These are phyloP conservation scores for Chelmon rostratus DNA, from an alignment of 2,797 vertebrate species.

Conservation along the genomic window DNA sequence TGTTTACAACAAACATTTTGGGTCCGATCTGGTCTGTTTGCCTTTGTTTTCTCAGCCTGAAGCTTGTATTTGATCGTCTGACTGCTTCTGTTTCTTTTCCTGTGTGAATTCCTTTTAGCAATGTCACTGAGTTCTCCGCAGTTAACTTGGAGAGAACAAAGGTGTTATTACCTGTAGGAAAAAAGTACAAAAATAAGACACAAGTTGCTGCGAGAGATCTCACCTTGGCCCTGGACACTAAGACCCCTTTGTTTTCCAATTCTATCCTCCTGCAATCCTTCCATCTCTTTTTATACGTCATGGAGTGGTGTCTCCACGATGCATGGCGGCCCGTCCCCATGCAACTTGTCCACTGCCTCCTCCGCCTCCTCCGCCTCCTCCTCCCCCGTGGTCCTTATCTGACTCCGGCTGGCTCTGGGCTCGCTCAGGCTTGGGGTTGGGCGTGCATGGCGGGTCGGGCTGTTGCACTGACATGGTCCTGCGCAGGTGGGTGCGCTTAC, in stretches of 20 bases:
- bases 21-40: neutral
- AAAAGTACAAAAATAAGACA: neutral
- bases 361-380: constrained; percentile 81
- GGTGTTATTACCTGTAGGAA: neutral
- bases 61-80: neutral
- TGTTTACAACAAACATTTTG: neutral
- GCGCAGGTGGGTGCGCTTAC: constrained; percentile 95
- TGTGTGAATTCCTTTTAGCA: neutral
- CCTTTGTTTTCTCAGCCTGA: neutral
- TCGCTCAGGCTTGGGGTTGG: constrained; percentile 95
- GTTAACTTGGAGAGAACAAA: neutral
- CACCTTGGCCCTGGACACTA: constrained; percentile 73
- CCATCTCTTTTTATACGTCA: constrained; percentile 66
- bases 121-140: neutral
- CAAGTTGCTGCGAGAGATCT: constrained; percentile 15
- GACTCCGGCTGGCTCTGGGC: constrained; percentile 99
- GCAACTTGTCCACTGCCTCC: constrained; percentile 76
- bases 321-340: constrained; percentile 84
- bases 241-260: constrained; percentile 47
- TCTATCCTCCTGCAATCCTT: constrained; percentile 46
- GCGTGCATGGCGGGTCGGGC: constrained; percentile 90
- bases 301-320: constrained; percentile 87
- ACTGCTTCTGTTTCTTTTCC: neutral
- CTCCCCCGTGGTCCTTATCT: constrained; percentile 92
- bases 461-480: constrained; percentile 98